phyloP scores from a whole-genome alignment of 2,888 invertebrate species.

The Cheilosia grossa region DNA sequence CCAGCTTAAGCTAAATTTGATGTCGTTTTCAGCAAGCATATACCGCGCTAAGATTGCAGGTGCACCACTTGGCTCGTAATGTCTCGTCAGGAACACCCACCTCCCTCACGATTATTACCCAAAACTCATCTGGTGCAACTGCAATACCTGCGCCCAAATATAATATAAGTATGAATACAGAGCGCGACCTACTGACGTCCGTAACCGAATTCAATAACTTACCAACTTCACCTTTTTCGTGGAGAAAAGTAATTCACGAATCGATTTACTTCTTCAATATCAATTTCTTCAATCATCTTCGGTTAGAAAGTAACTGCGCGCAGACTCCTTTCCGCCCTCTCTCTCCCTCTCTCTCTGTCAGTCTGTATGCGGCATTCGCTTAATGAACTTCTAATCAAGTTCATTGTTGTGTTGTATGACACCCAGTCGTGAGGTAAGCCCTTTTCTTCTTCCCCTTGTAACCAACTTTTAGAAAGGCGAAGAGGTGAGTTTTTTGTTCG shows the following conservation, averaged over 20 bases:
- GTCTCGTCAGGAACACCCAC: no score
- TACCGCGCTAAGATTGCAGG: no score
- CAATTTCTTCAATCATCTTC: slow-evolving; percentile 57
- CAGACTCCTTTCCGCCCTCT: background rate
- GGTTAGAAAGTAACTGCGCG: slow-evolving; percentile 55
- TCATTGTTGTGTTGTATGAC: slow-evolving; percentile 42
- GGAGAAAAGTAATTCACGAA: slow-evolving; percentile 58
- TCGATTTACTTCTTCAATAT: slow-evolving; percentile 59
- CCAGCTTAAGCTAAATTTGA: no score
- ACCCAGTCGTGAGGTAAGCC: slow-evolving; percentile 51
- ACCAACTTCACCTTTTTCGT: slow-evolving; percentile 5
- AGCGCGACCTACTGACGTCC: no score
- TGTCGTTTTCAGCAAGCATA: no score
- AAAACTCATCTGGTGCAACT: no score
- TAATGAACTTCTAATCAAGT: slow-evolving; percentile 57
- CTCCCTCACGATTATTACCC: no score
- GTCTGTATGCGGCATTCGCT: slow-evolving; percentile 9
- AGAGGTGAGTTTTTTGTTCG: background rate
- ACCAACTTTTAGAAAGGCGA: slow-evolving; percentile 46
- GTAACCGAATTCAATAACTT: slow-evolving; percentile 15
- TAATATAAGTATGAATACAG: no score
- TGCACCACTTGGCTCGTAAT: no score
- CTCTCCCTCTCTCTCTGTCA: background rate
- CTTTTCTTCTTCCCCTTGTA: background rate
- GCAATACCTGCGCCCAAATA: no score